These are phyloP conservation scores for Pygoscelis antarcticus DNA, from an alignment of 2,113 vertebrate genomes.

Conservation along the genomic window DNA sequence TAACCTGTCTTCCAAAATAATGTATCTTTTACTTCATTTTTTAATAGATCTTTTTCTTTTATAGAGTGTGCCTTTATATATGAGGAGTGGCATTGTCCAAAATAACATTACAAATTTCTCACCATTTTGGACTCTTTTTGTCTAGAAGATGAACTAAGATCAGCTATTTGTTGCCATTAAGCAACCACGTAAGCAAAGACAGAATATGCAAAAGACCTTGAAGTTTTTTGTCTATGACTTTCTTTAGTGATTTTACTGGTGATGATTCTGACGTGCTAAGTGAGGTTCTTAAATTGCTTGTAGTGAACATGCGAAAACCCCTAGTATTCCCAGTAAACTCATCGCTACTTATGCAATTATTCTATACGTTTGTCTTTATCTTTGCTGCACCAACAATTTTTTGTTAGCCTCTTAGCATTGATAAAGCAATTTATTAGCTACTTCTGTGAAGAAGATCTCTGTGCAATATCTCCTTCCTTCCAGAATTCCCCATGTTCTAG, in stretches of 20 bases:
- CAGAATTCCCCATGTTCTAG: neutral
- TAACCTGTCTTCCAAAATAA: neutral
- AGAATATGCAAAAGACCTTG: neutral
- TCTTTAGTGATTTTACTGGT: neutral
- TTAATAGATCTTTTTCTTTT: neutral
- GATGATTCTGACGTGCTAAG: neutral
- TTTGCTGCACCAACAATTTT: neutral
- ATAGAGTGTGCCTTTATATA: neutral
- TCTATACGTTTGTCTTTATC: neutral
- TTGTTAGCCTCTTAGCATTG: neutral
- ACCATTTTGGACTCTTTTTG: rapidly evolving
- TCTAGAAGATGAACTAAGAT: neutral
- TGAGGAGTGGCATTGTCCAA: neutral
- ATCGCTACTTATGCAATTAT: neutral
- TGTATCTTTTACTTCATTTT: neutral
- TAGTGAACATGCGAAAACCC: neutral
- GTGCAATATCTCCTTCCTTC: neutral
- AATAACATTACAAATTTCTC: neutral
- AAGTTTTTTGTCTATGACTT: neutral
- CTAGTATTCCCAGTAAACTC: neutral
- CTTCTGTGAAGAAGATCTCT: neutral
- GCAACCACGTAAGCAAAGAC: neutral
- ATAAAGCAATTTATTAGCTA: neutral
- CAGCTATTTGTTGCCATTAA: neutral
- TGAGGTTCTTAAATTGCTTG: neutral